Conservation (phyloP, 2,888 invertebrate genomes). For the Platycheirus albimanus region DNA sequence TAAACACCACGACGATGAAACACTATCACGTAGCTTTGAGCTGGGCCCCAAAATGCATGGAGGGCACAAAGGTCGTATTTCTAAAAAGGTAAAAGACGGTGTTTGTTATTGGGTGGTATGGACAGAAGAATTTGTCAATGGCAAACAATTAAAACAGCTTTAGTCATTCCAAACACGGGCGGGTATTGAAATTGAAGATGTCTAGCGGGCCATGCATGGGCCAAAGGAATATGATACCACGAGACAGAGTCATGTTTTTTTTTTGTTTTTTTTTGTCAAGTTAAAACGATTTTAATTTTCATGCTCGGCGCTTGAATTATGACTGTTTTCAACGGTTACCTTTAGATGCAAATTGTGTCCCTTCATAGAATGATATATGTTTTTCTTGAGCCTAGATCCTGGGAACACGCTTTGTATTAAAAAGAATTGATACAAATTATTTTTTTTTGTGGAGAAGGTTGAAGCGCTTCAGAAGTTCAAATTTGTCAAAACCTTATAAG, state of each 20-base stretch:
- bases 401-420: too few relatives aligned
- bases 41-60: conserved; percentile 38
- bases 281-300: background rate
- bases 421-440: too few relatives aligned
- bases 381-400: too few relatives aligned
- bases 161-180: conserved; percentile 26
- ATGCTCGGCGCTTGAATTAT: conserved; percentile 36
- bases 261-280: conserved; percentile 5
- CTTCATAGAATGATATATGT: too few relatives aligned
- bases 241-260: conserved; percentile 31
- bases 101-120: conserved; percentile 7
- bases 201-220: conserved; percentile 33
- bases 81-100: conserved; percentile 45
- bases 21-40: conserved; percentile 39
- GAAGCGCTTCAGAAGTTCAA: too few relatives aligned
- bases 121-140: conserved; percentile 63
- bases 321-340: conserved; percentile 5
- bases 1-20: conserved; percentile 33
- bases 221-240: conserved; percentile 55
- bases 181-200: conserved; percentile 63
- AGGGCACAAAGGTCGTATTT: conserved; percentile 53
- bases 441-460: too few relatives aligned
- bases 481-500: too few relatives aligned
- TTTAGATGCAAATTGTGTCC: too few relatives aligned
- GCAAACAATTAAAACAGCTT: conserved; percentile 39